Conservation (phyloP, 2,888 invertebrate genomes). For the Autographa gamma region DNA sequence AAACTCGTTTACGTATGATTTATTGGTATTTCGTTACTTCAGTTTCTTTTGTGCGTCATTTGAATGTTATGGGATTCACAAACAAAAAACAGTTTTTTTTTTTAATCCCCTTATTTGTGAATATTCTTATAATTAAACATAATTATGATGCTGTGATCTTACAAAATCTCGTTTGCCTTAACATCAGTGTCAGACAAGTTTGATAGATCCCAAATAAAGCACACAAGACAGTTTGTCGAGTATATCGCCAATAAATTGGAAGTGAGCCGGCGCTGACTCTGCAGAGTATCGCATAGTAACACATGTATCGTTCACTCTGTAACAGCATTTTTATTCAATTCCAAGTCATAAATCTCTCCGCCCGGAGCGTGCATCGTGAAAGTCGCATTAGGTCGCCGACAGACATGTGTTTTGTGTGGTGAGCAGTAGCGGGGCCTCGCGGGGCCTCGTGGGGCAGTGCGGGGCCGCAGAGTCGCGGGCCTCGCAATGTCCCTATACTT, state of each 20-base stretch:
- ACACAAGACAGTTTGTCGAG: not conserved
- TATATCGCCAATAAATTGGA: not conserved
- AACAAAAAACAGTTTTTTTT: no score
- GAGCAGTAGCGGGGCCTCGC: constrained; percentile 7
- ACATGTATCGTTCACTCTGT: not conserved
- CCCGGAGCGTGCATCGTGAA: not conserved
- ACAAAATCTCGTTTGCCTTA: no score
- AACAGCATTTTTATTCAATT: constrained; percentile 8
- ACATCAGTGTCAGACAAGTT: no score
- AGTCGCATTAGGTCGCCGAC: constrained; percentile 10
- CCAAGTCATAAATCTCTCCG: constrained; percentile 13
- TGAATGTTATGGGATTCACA: no score
- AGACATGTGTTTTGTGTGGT: constrained; percentile 17
- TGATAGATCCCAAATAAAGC: not conserved
- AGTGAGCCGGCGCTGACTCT: no score
- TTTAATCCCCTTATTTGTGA: no score
- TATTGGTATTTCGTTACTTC: not conserved
- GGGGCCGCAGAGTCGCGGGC: constrained; percentile 8
- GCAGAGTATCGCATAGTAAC: not conserved
- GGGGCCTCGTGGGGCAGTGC: not conserved
- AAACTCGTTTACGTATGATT: not conserved
- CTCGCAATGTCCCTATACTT: constrained; percentile 13
- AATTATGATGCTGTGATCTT: no score
- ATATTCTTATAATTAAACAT: no score
- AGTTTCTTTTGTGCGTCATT: not conserved